Evolutionary conservation across 2,888 invertebrate species (phyloP), one percentile per base, ranked within the genome.

Genomic region (Ctenicera cuprea): DNA sequence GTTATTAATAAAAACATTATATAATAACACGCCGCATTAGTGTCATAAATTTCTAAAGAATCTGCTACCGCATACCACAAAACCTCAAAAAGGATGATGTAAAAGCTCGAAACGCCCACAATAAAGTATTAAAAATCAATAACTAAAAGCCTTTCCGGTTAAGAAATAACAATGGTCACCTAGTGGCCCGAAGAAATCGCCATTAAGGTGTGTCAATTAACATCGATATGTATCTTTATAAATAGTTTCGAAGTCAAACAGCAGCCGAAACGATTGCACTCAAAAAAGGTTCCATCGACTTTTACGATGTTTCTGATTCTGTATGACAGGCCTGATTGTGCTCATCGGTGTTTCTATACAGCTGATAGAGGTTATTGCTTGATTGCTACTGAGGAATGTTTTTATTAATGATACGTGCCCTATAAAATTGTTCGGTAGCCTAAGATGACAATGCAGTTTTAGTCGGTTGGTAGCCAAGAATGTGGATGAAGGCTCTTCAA

Each of bases 181-280:
- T 68, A 68, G 63, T 68, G 50, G 66, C 62, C 52, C 33, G 73
- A 73, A 73, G 63, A 74, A 74, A 74, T 74, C 61, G 69, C 63
- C 64, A 74, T 74, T 74, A 70, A 74, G 74, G 70, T 65, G 74
- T 70, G 74, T 70, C 74, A 74, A 73, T 74, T 74, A 74, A 74
- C 38, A 74, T 67, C 62, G 71, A 74, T 74, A 74, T 63, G 71
- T 62, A 74, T 74, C 74, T 71, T 74, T 38, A 64, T 74, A 74
- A 70, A 69, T 74, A 74, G 71, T 66, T 74, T 62, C 57, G 43
- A 50, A 63, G 48, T 61, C 70, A 71, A 71, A 67, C 62, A 54
- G 74, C 71, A 67, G 71, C 70, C 73, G 73, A 67, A 71, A 59
- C 63, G 64, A 48, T 74, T 63, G 41, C 26, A 66, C 59, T 71